Base-by-base conservation (phyloP, 2,888 invertebrate genomes). In the Ennomos quercinarius region DNA sequence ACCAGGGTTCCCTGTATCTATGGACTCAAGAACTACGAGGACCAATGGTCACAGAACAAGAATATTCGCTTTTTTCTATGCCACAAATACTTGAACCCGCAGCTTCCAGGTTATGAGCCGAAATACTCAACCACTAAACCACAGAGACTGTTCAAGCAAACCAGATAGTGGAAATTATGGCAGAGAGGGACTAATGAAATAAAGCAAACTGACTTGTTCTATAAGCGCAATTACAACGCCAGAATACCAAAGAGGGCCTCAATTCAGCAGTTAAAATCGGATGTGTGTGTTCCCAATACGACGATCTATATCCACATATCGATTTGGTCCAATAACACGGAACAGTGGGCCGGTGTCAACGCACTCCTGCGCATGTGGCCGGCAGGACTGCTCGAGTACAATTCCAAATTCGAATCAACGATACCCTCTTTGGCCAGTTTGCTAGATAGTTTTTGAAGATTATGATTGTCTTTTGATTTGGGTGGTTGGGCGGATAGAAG, bases 271-370 rank as follows among this genome's bases (percentile, higher is more conserved):
- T 70, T 67, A 64, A 68, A 70, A 67, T 61, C 67, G 63, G 63
- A 57, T 63, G 67, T 68, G 75, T 63, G 67, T 68, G 75, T 68
- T 70, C 76, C 68, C 70, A 74, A 77, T 78, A 78, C 66, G 69
- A 66, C 75, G 77, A 74, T 80, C 78, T 76, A 73, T 77, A 82
- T 81, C 77, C 75, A 73, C 74, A 63, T 70, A 77, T 77, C 76
- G 77, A 86, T 86, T 81, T 81, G 82, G 84, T 86, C 83, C 87
- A 87, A 88, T 88, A 87, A 86, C 83, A 84, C 81, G 85, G 81
- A 84, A 83, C 82, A 72, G 70, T 72, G 70, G 68, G 63, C 62
- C 74, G 80, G 81, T 86, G 89, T 88, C 89, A 88, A 87, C 79
- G 89, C 65, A 78, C 88, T 73, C 64, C 67, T 61, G 68, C 61